Base-by-base conservation (phyloP, 1,140 invertebrate genomes). In the Cherax destructor region DNA sequence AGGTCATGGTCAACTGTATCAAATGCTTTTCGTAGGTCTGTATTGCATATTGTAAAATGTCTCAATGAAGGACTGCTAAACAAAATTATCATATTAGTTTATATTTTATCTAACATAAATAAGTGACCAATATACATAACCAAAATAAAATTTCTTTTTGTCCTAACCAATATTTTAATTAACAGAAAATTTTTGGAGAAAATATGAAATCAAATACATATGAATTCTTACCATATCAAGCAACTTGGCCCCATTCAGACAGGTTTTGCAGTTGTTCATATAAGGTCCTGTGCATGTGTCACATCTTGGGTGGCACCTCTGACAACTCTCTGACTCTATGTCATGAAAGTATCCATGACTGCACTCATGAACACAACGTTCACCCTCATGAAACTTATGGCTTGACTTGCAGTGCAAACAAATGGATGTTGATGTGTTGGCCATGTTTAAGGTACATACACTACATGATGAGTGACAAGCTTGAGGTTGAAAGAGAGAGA, bases 331-430 rank as follows among this genome's bases (percentile, higher is more conserved):
- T n/a, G 81, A 65, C 5, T 56, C 52, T 3, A 41, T 18, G 30
- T 47, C 30, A 49, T 85, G 56, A 24, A 79, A 91, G 81, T 87
- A 85, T n/a, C 92, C 89, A 47, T 65, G 69, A 30, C 78, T 83
- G 61, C 92, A 92, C 10, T 76, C 74, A 7, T 50, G 47, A 10
- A 92, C 89, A 59, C 92, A 92, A 3, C 76, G 86, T 18, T 88
- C 80, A 24, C 49, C 59, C 50, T 92, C 79, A 47, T 69, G 59
- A 56, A 90, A 41, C 16, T 49, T 79, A 21, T 41, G 30, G 10
- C 52, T 49, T 16, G 41, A 80, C 65, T 91, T 91, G 59, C 92
- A 92, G 18, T 56, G 85, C 13, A 91, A 16, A 72, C 92, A 92
- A 30, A 76, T 88, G 30, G 74, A 83, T 1, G 56, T 47, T 4